A percentile compares a stretch with the other conserved stretches of the same genome.
Evolutionary conservation across 1,140 invertebrate genomes (phyloP).

Genomic region (Aphaenogaster ashmeadi): DNA sequence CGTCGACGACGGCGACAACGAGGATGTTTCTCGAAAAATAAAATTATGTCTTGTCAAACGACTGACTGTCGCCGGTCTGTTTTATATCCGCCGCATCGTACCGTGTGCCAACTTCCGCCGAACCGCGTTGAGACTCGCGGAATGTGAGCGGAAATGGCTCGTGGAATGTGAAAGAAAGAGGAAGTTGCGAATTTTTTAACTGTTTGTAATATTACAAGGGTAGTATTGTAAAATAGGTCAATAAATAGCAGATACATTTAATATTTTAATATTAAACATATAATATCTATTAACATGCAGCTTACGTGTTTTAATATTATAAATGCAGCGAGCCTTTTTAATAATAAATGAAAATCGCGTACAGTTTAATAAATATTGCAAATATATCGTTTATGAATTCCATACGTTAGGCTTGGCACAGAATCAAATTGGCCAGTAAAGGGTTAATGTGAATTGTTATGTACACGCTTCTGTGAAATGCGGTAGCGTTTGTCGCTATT

Average conservation of each 20-base stretch:
- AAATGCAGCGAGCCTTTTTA: neutral
- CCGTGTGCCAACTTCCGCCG: neutral
- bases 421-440: neutral
- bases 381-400: neutral
- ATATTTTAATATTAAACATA: neutral
- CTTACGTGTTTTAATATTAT: neutral
- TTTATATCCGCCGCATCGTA: conserved; percentile 28
- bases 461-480: neutral
- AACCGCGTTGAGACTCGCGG: neutral
- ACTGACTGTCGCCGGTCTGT: conserved; percentile 1
- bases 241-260: neutral
- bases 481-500: neutral
- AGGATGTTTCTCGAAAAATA: conserved; percentile 16
- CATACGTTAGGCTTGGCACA: neutral
- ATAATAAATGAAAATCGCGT: neutral
- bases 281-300: neutral
- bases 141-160: neutral
- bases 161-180: neutral
- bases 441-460: neutral
- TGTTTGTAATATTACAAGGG: neutral
- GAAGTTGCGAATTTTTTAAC: neutral
- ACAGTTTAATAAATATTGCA: neutral
- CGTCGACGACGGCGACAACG: neutral
- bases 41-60: conserved; percentile 37
- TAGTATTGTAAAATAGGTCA: neutral